Percentiles rank a stretch among this genome's conserved stretches.
Conservation (phyloP, 1,140 invertebrate genomes). For the Drosophila sp. region DNA sequence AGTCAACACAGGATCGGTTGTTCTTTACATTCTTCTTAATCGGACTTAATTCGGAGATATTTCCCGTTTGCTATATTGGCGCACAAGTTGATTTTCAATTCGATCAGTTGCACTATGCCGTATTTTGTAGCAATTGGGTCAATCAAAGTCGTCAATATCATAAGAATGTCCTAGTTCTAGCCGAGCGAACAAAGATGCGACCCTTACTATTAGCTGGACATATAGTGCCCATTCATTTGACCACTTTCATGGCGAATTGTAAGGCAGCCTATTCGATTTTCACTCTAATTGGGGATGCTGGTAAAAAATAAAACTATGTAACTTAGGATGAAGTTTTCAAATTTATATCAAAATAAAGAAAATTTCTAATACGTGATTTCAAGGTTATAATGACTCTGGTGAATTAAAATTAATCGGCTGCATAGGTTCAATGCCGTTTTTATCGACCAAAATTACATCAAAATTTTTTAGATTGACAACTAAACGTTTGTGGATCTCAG, state of each 20-base stretch:
- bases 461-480: slow-evolving; percentile 95
- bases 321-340: no score
- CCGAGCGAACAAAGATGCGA: slow-evolving; percentile 45
- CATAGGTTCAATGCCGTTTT: slow-evolving; percentile 86
- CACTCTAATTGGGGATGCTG: slow-evolving; percentile 51
- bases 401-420: background rate
- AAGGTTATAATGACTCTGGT: background rate
- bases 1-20: slow-evolving; percentile 29
- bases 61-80: slow-evolving; percentile 67
- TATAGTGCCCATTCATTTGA: slow-evolving; percentile 63
- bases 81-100: slow-evolving; percentile 53
- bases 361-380: no score
- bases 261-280: slow-evolving; percentile 72
- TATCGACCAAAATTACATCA: slow-evolving; percentile 92
- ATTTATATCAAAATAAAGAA: no score
- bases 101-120: slow-evolving; percentile 42
- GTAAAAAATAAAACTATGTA: background rate
- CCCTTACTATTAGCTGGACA: slow-evolving; percentile 50
- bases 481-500: slow-evolving; percentile 93
- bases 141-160: slow-evolving; percentile 55
- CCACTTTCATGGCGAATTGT: slow-evolving; percentile 62
- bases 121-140: slow-evolving; percentile 70
- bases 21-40: slow-evolving; percentile 49
- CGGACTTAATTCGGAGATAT: slow-evolving; percentile 50
- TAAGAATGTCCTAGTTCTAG: slow-evolving; percentile 51